Evolutionary conservation across 2,888 invertebrate species (phyloP).

Genomic region (Parapristionchus giblindavisi): DNA sequence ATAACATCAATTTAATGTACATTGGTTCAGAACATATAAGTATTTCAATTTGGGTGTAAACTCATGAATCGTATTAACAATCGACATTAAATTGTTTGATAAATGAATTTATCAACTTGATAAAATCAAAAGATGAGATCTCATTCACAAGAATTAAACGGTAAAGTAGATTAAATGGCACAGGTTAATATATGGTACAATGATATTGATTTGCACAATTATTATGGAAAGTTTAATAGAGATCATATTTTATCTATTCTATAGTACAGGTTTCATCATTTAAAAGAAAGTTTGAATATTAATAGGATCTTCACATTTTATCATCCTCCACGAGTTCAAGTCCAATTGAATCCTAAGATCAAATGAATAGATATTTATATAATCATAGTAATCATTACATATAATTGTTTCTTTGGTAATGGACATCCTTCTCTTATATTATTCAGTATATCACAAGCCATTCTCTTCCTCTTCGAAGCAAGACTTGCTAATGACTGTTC

Average conservation of each 20-base stretch:
- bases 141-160: neutral
- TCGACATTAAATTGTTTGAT: no score
- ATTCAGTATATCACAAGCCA: constrained; percentile 31
- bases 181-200: constrained; percentile 4
- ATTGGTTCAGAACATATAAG: neutral
- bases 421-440: constrained; percentile 3
- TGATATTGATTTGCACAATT: no score
- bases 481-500: neutral
- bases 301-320: neutral
- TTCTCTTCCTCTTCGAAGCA: constrained; percentile 16
- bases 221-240: neutral
- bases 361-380: neutral
- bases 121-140: constrained; percentile 5
- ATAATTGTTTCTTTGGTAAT: constrained; percentile 26
- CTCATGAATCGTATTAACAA: no score
- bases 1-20: neutral
- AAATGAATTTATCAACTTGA: constrained; percentile 15
- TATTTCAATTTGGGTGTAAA: neutral
- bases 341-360: constrained; percentile 12
- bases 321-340: constrained; percentile 20
- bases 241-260: neutral
- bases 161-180: no score
- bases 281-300: no score
- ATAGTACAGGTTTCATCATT: constrained; percentile 3
- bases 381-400: neutral